Conservation (phyloP, 1,140 invertebrate genomes). For the Philopotamus ludificatus region DNA sequence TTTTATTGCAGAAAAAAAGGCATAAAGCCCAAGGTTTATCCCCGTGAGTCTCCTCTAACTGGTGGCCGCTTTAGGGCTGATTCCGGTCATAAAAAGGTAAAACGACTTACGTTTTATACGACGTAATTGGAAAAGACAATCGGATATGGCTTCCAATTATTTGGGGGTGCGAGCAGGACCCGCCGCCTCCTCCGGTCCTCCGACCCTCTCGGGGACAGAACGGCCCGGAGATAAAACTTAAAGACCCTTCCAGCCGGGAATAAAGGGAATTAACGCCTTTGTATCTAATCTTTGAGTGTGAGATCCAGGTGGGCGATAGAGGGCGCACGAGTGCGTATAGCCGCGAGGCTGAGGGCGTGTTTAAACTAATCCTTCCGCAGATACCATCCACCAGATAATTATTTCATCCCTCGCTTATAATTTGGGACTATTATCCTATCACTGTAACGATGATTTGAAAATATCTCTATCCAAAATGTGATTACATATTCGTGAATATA, state of each 20-base stretch:
- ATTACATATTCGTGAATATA: too few relatives aligned
- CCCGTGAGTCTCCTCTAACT: constrained; percentile 15
- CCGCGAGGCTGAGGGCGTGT: neutral
- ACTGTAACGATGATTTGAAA: too few relatives aligned
- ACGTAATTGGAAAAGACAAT: constrained; percentile 39
- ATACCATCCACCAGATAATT: constrained; percentile 6
- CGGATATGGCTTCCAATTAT: constrained; percentile 40
- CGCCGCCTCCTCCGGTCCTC: neutral
- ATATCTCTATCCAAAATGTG: too few relatives aligned
- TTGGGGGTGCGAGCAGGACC: constrained; percentile 18
- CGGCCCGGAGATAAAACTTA: constrained; percentile 37
- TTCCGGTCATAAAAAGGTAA: constrained; percentile 32
- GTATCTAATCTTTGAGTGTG: constrained; percentile 35
- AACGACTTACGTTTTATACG: constrained; percentile 36
- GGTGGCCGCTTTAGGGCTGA: constrained; percentile 15
- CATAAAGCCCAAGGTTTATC: constrained; percentile 24
- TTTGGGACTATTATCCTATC: too few relatives aligned
- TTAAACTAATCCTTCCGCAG: constrained; percentile 9
- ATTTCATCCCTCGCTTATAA: constrained; percentile 7
- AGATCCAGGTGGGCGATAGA: constrained; percentile 33
- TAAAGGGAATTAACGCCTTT: constrained; percentile 40
- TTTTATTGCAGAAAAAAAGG: constrained; percentile 11
- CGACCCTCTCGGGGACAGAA: neutral
- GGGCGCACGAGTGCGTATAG: constrained; percentile 19
- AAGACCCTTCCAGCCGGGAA: constrained; percentile 28